Conservation (phyloP, 2,113 vertebrate species). For the Plotosus lineatus region DNA sequence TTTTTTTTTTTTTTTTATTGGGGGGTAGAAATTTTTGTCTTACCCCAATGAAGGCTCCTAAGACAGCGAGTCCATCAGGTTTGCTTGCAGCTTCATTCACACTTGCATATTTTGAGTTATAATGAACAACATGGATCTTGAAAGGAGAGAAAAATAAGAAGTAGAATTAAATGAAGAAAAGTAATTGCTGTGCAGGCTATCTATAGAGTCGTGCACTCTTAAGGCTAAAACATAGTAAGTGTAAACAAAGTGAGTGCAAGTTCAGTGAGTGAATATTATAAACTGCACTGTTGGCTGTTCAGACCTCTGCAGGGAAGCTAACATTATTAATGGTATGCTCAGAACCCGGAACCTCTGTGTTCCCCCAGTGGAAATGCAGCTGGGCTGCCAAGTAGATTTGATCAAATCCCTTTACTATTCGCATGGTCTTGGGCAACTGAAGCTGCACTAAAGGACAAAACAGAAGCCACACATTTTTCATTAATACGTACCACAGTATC, state of each 20-base stretch:
- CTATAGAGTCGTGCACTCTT: background rate
- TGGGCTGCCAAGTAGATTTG: constrained; percentile 54
- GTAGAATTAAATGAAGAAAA: background rate
- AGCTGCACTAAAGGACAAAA: constrained; percentile 52
- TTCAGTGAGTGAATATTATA: constrained; percentile 4
- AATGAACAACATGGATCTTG: constrained; percentile 64
- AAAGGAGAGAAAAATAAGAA: constrained; percentile 5
- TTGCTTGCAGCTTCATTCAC: constrained; percentile 56
- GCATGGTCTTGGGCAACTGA: constrained; percentile 56
- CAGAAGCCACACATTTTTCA: background rate
- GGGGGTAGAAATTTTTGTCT: constrained; percentile 24
- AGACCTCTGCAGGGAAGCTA: constrained; percentile 66
- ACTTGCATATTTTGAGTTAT: constrained; percentile 62
- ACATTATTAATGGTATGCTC: constrained; percentile 64
- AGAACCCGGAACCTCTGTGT: constrained; percentile 55
- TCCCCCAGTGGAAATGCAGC: constrained; percentile 71
- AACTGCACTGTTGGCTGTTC: background rate
- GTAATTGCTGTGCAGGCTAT: background rate
- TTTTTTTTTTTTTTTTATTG: no score
- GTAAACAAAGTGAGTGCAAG: constrained; percentile 27
- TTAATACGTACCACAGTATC: background rate
- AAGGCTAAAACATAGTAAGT: constrained; percentile 13
- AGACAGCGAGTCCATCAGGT: constrained; percentile 59
- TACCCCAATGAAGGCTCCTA: constrained; percentile 61
- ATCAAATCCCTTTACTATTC: constrained; percentile 55